Base-by-base conservation (phyloP, 2,797 vertebrate genomes). In the Lacerta agilis region DNA sequence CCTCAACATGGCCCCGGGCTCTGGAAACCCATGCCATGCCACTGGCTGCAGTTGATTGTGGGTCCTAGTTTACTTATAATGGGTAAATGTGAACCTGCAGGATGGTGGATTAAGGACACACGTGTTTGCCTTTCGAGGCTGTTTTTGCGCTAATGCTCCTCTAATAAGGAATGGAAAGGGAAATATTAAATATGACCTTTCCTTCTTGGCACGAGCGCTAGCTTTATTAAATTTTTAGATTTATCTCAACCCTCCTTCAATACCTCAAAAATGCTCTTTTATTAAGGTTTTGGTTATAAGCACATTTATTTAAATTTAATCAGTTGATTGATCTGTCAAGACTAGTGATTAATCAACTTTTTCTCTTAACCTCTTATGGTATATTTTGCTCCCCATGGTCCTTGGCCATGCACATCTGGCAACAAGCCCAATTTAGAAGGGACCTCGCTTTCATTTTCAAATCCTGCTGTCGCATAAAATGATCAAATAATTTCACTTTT, bases 291-390 rank as follows among this genome's bases (percentile, higher is more conserved):
- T 41, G 11, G 23, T 81, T 36, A 41, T 41, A 66, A 17, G 5
- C 61, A 67, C 25, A 67, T 67, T 82, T 43, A 82, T 82, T 82
- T 66, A 82, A 82, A 82, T 64, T 2, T 61, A 80, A 38, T 80
- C 20, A 64, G 33, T 80, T 36, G 79, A 36, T 61, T 80, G 20
- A 61, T 49, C 43, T 66, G 36, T 66, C 64, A 38, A 66, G 23
- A 27, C 23, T 27, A 11, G 11, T 64, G 33, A 27, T 13, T 81
- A 66, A 11, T 25, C 38, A 66, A 41, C 58, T 38, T 81, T 36
- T 61, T 61, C 17, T 61, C 20, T 61, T 61, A 61, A 61, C 17
- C 20, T 61, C 58, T 23, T 61, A 61, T 7, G 36, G 36, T 58
- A 33, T 33, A 33, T 36, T 81, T 71, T 45, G 7, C 41, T 25